These are phyloP conservation scores for Hirtodrosophila trivittata DNA, from an alignment of 2,888 invertebrate species.

Conservation along the genomic window DNA sequence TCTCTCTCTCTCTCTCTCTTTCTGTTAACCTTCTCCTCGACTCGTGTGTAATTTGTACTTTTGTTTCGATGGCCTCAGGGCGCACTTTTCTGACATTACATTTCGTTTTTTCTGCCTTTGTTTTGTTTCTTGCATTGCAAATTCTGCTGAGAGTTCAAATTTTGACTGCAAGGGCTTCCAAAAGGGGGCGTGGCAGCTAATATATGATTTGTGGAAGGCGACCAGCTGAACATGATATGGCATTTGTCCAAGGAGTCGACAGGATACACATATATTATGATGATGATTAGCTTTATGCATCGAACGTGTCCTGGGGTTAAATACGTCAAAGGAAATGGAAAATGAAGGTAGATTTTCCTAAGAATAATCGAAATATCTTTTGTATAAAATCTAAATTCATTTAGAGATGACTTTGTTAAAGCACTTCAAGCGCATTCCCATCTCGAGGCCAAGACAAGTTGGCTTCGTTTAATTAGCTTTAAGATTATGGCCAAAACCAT, in stretches of 20 bases:
- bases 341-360: no score
- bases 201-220: constrained; percentile 2
- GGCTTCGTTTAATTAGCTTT: no score
- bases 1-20: background rate
- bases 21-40: constrained; percentile 6
- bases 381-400: no score
- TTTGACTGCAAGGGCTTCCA: constrained; percentile 16
- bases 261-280: background rate
- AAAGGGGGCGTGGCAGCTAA: constrained; percentile 23
- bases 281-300: no score
- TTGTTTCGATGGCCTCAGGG: constrained; percentile 30
- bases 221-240: constrained; percentile 34
- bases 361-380: no score
- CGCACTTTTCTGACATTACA: constrained; percentile 44
- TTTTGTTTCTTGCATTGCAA: constrained; percentile 15
- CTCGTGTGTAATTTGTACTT: constrained; percentile 48
- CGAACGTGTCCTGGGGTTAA: no score
- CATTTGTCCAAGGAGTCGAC: constrained; percentile 7
- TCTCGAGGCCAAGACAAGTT: no score
- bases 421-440: no score
- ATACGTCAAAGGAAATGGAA: no score
- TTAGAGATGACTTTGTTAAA: no score
- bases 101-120: constrained; percentile 14
- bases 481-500: background rate
- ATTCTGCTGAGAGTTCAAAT: constrained; percentile 31